Evolutionary conservation across 2,113 vertebrate species (phyloP).

Genomic region (Pituophis catenifer): DNA sequence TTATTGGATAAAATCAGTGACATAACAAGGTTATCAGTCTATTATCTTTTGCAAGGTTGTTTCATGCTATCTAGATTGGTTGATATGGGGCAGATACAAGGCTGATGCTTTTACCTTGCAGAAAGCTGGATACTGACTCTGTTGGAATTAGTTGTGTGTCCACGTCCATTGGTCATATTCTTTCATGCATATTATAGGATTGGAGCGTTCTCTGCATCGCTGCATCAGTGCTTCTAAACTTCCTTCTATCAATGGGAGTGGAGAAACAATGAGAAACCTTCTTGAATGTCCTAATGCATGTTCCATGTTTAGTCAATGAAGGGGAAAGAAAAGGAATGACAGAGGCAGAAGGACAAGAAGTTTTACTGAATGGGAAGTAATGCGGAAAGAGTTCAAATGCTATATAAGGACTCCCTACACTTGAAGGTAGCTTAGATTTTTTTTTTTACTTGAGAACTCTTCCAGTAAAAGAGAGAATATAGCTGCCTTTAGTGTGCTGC

Average conservation of each 20-base stretch:
- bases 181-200: constrained; percentile 63
- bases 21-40: background rate
- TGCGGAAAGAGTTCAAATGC: constrained; percentile 13
- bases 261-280: constrained; percentile 59
- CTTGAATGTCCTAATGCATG: constrained; percentile 30
- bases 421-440: constrained; percentile 3
- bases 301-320: constrained; percentile 35
- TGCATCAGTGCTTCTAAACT: constrained; percentile 64
- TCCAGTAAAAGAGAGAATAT: background rate
- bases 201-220: constrained; percentile 57
- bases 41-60: constrained; percentile 24
- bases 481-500: background rate
- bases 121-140: constrained; percentile 58
- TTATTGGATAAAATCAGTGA: background rate
- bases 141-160: constrained; percentile 54
- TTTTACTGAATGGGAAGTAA: background rate
- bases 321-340: background rate
- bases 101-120: constrained; percentile 62
- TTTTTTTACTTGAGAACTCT: background rate
- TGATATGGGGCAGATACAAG: constrained; percentile 51
- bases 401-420: background rate
- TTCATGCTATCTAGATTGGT: constrained; percentile 26
- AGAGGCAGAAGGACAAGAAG: background rate
- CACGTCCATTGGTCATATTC: constrained; percentile 62
- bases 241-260: constrained; percentile 61